Evolutionary conservation across 2,888 invertebrate genomes (phyloP), one percentile per base, ranked within the genome.

Genomic region (Sesamia inferens): DNA sequence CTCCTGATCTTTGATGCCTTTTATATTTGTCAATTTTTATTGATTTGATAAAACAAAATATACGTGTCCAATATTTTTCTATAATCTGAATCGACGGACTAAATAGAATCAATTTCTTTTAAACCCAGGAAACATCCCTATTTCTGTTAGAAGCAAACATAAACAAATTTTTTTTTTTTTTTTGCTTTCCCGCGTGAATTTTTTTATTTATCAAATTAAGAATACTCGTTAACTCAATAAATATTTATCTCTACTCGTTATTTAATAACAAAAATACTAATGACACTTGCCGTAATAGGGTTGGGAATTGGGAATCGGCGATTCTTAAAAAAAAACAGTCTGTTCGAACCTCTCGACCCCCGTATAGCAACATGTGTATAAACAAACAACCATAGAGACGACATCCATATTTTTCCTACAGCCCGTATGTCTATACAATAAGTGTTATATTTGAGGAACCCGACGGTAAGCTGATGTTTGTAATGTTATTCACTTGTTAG

Each of bases 291-390:
- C 76, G 65, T 68, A 74, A 82, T 66, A 79, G 78, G 77, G 68
- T 79, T 83, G 71, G 68, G 74, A 77, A 4, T 42, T 24, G 14
- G n/a, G 31, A 31, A 72, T 68, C 62, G 69, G 65, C 69, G 58
- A 84, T 80, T 76, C 75, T 85, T 82, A 85, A 90, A 89, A 51
- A 31, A 89, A 89, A 88, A 88, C 72, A 82, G 73, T 81, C 82
- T 87, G 88, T 92, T 89, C 83, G 88, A 89, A 92, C 91, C 92
- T 86, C 81, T 80, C 88, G 90, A 93, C 94, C 94, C 94, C 93
- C 92, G 89, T 90, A 81, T 85, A 88, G 92, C 87, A 90, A 92
- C 95, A 95, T 94, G 93, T 95, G 95, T 95, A 91, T 92, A 94
- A 95, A 95, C 91, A 95, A 86, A 90, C 89, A 83, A 88, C 87